Evolutionary conservation across 2,888 invertebrate genomes (phyloP).

Genomic region (Rhagonycha lutea): DNA sequence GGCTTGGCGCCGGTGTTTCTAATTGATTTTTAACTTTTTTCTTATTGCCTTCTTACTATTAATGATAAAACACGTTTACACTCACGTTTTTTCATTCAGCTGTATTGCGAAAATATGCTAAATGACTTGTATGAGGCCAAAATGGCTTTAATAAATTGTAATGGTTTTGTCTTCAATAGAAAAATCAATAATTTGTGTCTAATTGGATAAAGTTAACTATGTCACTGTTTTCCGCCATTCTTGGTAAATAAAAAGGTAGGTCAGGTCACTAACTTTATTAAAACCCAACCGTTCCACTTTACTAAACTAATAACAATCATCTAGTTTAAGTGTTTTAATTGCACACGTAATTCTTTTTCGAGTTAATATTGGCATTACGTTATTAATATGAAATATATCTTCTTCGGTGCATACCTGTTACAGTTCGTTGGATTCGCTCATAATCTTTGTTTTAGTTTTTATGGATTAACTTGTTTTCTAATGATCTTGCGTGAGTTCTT

Average conservation of each 20-base stretch:
- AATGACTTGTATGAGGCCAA: background rate
- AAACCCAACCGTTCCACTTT: conserved; percentile 23
- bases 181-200: conserved; percentile 1
- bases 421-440: background rate
- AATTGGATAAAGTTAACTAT: conserved; percentile 16
- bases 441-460: background rate
- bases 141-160: background rate
- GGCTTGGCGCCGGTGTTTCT: conserved; percentile 29
- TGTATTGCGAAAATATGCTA: background rate
- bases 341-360: background rate
- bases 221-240: conserved; percentile 26
- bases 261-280: conserved; percentile 27
- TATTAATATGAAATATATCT: background rate
- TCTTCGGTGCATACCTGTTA: background rate
- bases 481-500: background rate
- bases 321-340: background rate
- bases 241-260: conserved; percentile 19
- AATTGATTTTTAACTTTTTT: conserved; percentile 18
- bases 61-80: background rate
- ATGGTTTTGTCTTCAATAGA: background rate
- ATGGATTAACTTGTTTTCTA: background rate
- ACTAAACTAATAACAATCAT: conserved; percentile 11
- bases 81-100: background rate
- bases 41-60: conserved; percentile 8
- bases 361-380: background rate